These are phyloP conservation scores for Toxotes jaculatrix DNA, from an alignment of 2,113 vertebrate species.

Conservation along the genomic window DNA sequence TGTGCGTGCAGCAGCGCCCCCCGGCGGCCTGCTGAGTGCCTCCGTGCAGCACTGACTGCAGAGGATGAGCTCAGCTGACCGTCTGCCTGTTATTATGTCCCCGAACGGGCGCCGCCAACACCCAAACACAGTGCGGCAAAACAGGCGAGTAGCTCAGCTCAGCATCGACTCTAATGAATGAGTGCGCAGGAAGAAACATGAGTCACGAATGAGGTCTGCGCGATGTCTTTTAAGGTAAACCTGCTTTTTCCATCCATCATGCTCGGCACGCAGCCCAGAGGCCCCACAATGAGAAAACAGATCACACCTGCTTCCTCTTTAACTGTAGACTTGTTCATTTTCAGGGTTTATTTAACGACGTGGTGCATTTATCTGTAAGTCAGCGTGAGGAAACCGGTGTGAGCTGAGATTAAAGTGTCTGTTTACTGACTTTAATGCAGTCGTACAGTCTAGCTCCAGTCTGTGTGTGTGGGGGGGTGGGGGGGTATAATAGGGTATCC, in stretches of 20 bases:
- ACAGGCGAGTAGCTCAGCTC: conserved; percentile 46
- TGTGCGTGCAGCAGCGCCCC: conserved; percentile 47
- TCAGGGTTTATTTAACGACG: conserved; percentile 15
- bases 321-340: background rate
- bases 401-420: conserved; percentile 20
- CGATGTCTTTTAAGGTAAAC: conserved; percentile 87
- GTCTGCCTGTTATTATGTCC: conserved; percentile 60
- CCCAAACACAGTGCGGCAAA: conserved; percentile 73
- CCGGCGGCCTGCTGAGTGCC: background rate
- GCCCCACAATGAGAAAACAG: conserved; percentile 36
- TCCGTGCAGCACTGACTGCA: conserved; percentile 56
- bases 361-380: background rate
- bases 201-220: conserved; percentile 77
- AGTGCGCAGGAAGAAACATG: conserved; percentile 65
- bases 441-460: background rate
- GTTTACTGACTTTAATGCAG: conserved; percentile 2
- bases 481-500: background rate
- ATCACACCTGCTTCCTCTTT: conserved; percentile 26
- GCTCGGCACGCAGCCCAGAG: background rate
- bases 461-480: background rate
- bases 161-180: conserved; percentile 57
- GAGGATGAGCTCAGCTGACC: conserved; percentile 67
- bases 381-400: background rate
- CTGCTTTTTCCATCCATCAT: conserved; percentile 28
- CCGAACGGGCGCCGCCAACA: conserved; percentile 61